Evolutionary conservation across 2,888 invertebrate species (phyloP).

Genomic region (Ochropacha duplaris): DNA sequence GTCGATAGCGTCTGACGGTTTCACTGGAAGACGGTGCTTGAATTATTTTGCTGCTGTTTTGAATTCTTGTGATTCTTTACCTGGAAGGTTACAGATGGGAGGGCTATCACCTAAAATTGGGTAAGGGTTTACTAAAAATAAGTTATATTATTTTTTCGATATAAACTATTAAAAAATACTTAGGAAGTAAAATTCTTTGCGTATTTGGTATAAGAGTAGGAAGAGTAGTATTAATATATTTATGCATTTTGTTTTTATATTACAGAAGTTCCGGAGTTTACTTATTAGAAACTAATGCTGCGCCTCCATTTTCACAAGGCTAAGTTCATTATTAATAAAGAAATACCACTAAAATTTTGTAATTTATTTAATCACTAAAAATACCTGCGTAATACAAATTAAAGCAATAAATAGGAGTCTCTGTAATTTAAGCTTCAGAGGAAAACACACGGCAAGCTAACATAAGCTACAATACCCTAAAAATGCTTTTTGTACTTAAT

Average conservation of each 20-base stretch:
- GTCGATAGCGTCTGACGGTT: slow-evolving; percentile 50
- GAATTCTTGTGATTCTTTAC: slow-evolving; percentile 40
- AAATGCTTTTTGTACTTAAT: slow-evolving; percentile 71
- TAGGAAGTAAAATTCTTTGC: not conserved
- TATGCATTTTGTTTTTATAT: slow-evolving; percentile 13
- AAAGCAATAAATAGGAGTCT: slow-evolving; percentile 71
- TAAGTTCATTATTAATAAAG: slow-evolving; percentile 19
- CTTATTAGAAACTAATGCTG: slow-evolving; percentile 53
- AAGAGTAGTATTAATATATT: not conserved
- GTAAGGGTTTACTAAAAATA: slow-evolving; percentile 31
- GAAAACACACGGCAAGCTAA: slow-evolving; percentile 46
- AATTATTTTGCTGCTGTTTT: slow-evolving; percentile 55
- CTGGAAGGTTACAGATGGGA: slow-evolving; percentile 56
- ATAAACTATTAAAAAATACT: no score
- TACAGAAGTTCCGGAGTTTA: slow-evolving; percentile 55
- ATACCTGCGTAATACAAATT: slow-evolving; percentile 41
- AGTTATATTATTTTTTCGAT: not conserved
- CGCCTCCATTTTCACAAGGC: slow-evolving; percentile 52
- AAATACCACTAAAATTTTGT: slow-evolving; percentile 10
- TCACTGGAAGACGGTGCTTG: slow-evolving; percentile 55
- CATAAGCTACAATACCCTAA: slow-evolving; percentile 29
- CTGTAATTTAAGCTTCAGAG: slow-evolving; percentile 32
- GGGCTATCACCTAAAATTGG: slow-evolving; percentile 57
- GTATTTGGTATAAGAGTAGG: no score
- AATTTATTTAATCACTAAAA: slow-evolving; percentile 33